Conservation (phyloP, 2,888 invertebrate species). For the Phytoseiulus persimilis region DNA sequence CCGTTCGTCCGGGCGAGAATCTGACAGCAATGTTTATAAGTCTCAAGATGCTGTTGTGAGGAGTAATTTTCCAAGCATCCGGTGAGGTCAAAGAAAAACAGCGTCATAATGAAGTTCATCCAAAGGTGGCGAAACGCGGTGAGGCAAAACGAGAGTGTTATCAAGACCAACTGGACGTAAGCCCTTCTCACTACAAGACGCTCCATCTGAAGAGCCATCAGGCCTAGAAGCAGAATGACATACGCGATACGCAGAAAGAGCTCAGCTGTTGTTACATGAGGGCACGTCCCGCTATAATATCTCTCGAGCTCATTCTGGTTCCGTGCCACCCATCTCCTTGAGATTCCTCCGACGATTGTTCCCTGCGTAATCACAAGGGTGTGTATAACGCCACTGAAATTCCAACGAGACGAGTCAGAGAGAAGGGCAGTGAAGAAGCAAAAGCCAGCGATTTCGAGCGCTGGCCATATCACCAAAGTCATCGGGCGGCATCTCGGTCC, state of each 20-base stretch:
- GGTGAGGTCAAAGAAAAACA: not conserved
- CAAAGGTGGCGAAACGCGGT: not conserved
- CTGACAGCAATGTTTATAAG: not conserved
- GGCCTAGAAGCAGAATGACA: not conserved
- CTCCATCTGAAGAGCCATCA: not conserved
- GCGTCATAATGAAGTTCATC: not conserved
- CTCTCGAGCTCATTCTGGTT: not conserved
- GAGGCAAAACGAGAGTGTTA: not conserved
- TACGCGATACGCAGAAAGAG: not conserved
- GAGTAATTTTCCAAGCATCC: not conserved
- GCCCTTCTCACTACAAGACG: not conserved
- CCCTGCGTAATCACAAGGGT: not conserved
- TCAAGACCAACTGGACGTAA: not conserved
- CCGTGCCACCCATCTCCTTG: not conserved
- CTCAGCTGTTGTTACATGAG: not conserved
- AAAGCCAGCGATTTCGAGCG: not conserved
- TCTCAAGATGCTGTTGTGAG: not conserved
- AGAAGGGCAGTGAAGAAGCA: not conserved
- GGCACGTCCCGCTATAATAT: not conserved
- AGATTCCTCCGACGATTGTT: not conserved
- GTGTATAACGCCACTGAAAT: not conserved
- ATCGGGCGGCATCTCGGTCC: not conserved
- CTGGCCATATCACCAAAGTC: not conserved
- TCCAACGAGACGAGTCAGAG: not conserved
- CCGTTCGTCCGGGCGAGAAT: not conserved